phyloP scores from a whole-genome alignment of 2,888 invertebrate species.

The Parnassius mnemosyne region DNA sequence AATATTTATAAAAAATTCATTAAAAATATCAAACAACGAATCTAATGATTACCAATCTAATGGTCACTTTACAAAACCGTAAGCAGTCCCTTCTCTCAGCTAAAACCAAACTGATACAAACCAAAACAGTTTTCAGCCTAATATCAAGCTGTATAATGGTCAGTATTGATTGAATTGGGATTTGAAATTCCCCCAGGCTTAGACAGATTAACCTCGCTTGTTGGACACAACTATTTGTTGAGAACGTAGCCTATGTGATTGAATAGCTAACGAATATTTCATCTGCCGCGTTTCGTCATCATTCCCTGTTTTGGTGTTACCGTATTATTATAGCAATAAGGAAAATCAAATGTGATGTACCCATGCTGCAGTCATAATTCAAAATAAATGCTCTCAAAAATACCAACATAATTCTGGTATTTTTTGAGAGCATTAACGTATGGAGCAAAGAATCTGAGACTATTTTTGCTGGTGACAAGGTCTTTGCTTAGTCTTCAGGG shows the following conservation, averaged over 20 bases:
- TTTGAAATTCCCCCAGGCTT: constrained; percentile 2
- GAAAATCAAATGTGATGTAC: neutral
- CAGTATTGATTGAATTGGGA: constrained; percentile 1
- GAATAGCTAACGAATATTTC: constrained; percentile 8
- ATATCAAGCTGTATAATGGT: constrained; percentile 3
- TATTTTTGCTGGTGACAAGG: too few species aligned
- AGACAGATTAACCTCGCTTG: constrained; percentile 7
- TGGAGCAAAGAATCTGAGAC: too few species aligned
- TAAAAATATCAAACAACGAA: neutral
- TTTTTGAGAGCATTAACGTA: too few species aligned
- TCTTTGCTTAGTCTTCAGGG: too few species aligned
- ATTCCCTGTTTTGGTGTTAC: neutral
- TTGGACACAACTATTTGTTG: constrained; percentile 14
- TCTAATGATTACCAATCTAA: neutral
- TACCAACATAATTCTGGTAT: too few species aligned
- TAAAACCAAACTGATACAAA: neutral
- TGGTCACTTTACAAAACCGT: neutral
- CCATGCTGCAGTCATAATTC: too few species aligned
- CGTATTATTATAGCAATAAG: neutral
- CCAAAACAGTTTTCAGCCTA: constrained; percentile 4
- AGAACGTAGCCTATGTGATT: constrained; percentile 11
- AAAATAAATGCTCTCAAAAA: too few species aligned
- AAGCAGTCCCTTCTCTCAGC: constrained; percentile 1
- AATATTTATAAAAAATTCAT: too few species aligned
- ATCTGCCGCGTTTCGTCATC: neutral